Evolutionary conservation across 2,888 invertebrate genomes (phyloP).

Genomic region (Xestia c-nigrum): DNA sequence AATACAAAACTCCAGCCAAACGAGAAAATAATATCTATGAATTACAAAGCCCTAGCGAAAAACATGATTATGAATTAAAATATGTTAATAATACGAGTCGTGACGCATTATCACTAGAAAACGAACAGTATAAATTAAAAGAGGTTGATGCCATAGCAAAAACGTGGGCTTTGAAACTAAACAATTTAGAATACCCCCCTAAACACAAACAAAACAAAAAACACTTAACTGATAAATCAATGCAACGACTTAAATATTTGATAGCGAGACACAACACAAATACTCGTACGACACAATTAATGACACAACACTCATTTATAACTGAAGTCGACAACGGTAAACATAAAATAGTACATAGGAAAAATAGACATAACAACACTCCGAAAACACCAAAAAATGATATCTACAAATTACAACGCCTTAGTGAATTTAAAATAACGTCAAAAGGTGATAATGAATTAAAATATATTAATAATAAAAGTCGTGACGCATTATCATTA

Average conservation of each 20-base stretch:
- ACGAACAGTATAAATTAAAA: slow-evolving; percentile 4
- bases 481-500: background rate
- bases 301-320: too few species aligned
- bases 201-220: background rate
- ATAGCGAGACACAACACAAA: too few species aligned
- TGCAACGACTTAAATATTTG: too few species aligned
- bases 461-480: background rate
- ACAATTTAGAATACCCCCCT: background rate
- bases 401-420: too few species aligned
- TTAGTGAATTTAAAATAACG: background rate
- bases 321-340: too few species aligned
- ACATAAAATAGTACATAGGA: too few species aligned
- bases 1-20: background rate
- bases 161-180: background rate
- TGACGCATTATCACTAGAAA: background rate
- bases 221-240: too few species aligned
- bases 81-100: background rate
- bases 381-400: too few species aligned
- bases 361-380: too few species aligned
- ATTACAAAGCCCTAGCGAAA: background rate
- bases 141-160: background rate
- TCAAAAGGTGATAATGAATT: background rate
- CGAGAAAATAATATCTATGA: background rate
- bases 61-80: background rate
- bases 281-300: too few species aligned